These are phyloP conservation scores for Nerophis lumbriciformis DNA, from an alignment of 2,113 vertebrate species.

Conservation along the genomic window DNA sequence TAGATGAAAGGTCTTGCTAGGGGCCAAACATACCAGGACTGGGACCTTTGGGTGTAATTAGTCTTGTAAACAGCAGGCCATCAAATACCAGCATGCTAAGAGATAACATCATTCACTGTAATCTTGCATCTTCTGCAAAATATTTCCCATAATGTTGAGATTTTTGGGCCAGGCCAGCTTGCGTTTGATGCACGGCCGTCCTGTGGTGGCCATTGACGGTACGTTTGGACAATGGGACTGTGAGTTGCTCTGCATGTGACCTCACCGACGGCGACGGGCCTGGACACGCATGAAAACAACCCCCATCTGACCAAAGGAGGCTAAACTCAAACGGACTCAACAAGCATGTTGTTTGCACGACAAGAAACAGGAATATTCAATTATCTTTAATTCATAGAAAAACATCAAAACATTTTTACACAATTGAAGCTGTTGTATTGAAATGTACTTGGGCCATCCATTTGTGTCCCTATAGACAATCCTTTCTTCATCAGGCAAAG, in stretches of 20 bases:
- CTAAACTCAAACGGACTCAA: no score
- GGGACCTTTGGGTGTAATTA: constrained; percentile 51
- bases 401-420: constrained; percentile 21
- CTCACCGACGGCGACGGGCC: constrained; percentile 6
- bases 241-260: not conserved
- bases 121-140: not conserved
- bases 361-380: constrained; percentile 1
- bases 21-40: constrained; percentile 53
- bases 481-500: no score
- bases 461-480: no score
- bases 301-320: not conserved
- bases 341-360: not conserved
- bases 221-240: not conserved
- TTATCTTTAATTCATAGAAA: constrained; percentile 42
- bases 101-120: not conserved
- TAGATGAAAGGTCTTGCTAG: constrained; percentile 61
- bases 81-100: not conserved
- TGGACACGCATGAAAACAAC: constrained; percentile 7
- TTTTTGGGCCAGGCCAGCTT: not conserved
- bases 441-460: constrained; percentile 4
- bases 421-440: constrained; percentile 8
- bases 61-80: constrained; percentile 40
- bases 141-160: not conserved
- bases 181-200: not conserved
- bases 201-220: not conserved